Conservation (phyloP, 2,797 vertebrate genomes). For the Sandelia bainsii region DNA sequence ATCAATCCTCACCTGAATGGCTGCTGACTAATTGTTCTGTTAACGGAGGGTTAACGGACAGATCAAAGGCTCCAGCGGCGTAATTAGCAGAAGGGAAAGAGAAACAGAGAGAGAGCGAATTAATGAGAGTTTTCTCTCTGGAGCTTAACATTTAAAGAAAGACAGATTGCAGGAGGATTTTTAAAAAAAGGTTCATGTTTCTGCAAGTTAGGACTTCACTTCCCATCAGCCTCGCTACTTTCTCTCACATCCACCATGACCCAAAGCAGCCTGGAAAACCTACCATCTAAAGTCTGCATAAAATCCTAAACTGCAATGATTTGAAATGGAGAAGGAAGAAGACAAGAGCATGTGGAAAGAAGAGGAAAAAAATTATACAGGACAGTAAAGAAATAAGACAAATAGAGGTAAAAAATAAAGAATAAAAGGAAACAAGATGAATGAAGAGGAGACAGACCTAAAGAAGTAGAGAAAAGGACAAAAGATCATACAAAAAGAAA, state of each 20-base stretch:
- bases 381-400: too few relatives aligned
- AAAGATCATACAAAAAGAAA: too few relatives aligned
- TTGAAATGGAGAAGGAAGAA: too few relatives aligned
- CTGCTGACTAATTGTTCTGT: slow-evolving; percentile 82
- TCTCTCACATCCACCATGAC: too few relatives aligned
- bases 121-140: slow-evolving; percentile 64
- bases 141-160: slow-evolving; percentile 39
- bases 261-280: too few relatives aligned
- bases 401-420: background rate
- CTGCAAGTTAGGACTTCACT: slow-evolving; percentile 5
- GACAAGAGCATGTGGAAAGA: background rate
- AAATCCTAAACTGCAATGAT: slow-evolving; percentile 13
- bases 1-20: slow-evolving; percentile 83
- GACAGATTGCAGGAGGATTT: slow-evolving; percentile 2
- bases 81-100: slow-evolving; percentile 70
- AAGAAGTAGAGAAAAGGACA: too few relatives aligned
- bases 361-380: too few relatives aligned
- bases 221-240: slow-evolving; percentile 25
- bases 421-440: too few relatives aligned
- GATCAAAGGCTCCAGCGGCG: slow-evolving; percentile 76
- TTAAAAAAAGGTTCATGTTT: background rate
- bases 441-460: fast-evolving
- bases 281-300: background rate
- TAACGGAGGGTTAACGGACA: slow-evolving; percentile 74
- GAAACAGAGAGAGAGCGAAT: slow-evolving; percentile 39